phyloP scores from a whole-genome alignment of 2,113 vertebrate species.

The Mormyrus lacerda region DNA sequence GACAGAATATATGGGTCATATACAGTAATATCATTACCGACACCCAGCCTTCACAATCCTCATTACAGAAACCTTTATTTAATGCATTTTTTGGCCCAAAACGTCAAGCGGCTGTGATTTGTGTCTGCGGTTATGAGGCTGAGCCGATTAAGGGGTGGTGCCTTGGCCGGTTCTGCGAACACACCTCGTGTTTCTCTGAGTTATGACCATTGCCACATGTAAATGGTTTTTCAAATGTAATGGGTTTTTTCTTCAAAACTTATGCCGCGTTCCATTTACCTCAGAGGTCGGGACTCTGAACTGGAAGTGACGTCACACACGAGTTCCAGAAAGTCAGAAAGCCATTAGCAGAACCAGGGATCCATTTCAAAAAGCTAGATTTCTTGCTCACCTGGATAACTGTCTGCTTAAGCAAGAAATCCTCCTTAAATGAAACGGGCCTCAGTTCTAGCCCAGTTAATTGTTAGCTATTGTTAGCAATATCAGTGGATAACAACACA shows the following conservation, averaged over 20 bases:
- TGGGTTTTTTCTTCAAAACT: constrained; percentile 52
- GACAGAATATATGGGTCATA: neutral
- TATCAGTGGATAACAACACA: too few species aligned
- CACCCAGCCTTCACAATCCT: neutral
- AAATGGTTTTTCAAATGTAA: constrained; percentile 27
- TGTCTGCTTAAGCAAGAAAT: too few species aligned
- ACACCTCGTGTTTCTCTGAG: constrained; percentile 58
- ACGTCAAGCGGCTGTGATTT: constrained; percentile 24
- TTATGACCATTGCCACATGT: constrained; percentile 66
- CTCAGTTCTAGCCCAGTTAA: too few species aligned
- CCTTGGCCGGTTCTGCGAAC: constrained; percentile 51
- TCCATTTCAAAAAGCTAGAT: too few species aligned
- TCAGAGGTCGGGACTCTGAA: too few species aligned
- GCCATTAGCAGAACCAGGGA: too few species aligned
- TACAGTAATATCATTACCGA: neutral
- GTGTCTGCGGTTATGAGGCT: constrained; percentile 54
- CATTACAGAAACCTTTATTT: neutral
- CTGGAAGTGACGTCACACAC: too few species aligned
- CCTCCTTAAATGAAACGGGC: too few species aligned
- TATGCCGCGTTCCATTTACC: constrained; percentile 21
- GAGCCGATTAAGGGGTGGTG: constrained; percentile 64
- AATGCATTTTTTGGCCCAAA: constrained; percentile 24
- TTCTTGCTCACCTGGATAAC: too few species aligned
- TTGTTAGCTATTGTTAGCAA: too few species aligned
- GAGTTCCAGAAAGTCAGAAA: too few species aligned